Percentiles rank a stretch among this genome's conserved stretches.
phyloP scores from a whole-genome alignment of 64 coral and sea anemone genomes.

The Pocillopora damicornis region DNA sequence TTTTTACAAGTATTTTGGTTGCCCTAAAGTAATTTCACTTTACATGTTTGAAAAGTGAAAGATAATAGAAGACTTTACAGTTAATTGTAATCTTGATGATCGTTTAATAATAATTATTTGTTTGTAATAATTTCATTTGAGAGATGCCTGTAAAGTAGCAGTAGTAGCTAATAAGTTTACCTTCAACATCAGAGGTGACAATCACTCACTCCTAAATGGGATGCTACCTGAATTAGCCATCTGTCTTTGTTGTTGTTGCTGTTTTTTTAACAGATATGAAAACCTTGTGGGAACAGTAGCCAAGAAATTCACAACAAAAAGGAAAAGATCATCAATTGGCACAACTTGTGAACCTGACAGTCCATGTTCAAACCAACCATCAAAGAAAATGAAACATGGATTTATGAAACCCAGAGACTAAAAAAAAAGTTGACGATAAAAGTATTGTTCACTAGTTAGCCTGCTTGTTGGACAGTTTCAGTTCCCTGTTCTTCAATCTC shows the following conservation, averaged over 20 bases:
- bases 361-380: neutral
- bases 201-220: neutral
- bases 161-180: too few relatives aligned
- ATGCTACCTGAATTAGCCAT: neutral
- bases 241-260: neutral
- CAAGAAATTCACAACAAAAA: constrained; percentile 80
- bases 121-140: too few relatives aligned
- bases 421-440: neutral
- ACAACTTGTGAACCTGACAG: neutral
- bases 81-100: too few relatives aligned
- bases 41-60: too few relatives aligned
- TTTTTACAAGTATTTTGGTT: too few relatives aligned
- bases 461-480: too few relatives aligned
- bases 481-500: neutral
- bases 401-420: constrained; percentile 66
- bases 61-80: too few relatives aligned
- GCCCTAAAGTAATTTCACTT: too few relatives aligned
- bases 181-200: too few relatives aligned
- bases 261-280: constrained; percentile 60
- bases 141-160: too few relatives aligned
- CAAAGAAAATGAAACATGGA: constrained; percentile 22
- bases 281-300: constrained; percentile 77
- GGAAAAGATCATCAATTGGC: constrained; percentile 52
- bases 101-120: too few relatives aligned
- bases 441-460: too few relatives aligned